Evolutionary conservation across 2,888 invertebrate genomes (phyloP).

Genomic region (Drosophila crucigera): DNA sequence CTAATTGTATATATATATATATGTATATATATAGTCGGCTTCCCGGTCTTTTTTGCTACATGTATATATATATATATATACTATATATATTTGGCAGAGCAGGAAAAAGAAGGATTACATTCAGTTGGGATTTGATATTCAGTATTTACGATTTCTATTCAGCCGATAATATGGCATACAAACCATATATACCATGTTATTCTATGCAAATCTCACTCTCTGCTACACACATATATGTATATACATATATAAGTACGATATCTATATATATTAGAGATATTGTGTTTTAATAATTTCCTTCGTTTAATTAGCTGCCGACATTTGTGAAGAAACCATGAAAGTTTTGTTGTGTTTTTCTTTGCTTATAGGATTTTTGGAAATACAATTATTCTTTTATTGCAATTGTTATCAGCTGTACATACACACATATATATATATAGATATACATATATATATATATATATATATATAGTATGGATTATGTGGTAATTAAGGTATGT

Average conservation of each 20-base stretch:
- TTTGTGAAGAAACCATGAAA: slow-evolving; percentile 76
- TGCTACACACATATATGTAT: slow-evolving; percentile 12
- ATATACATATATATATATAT: slow-evolving; percentile 6
- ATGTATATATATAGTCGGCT: slow-evolving; percentile 24
- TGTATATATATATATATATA: slow-evolving; percentile 1
- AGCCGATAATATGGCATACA: slow-evolving; percentile 14
- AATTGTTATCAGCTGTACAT: slow-evolving; percentile 20
- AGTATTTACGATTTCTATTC: slow-evolving; percentile 14
- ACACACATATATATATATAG: not conserved
- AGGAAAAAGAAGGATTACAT: slow-evolving; percentile 34
- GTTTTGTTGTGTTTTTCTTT: slow-evolving; percentile 32
- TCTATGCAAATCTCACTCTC: slow-evolving; percentile 39
- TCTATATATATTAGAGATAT: slow-evolving; percentile 34
- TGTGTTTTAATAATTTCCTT: slow-evolving; percentile 27
- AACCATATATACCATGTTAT: slow-evolving; percentile 16
- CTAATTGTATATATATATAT: slow-evolving; percentile 34
- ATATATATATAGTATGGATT: slow-evolving; percentile 19
- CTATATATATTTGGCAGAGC: slow-evolving; percentile 48
- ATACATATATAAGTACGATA: slow-evolving; percentile 8
- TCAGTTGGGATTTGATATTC: slow-evolving; percentile 41
- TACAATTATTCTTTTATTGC: slow-evolving; percentile 48
- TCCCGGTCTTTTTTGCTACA: slow-evolving; percentile 10
- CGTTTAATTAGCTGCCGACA: slow-evolving; percentile 61
- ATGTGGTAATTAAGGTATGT: slow-evolving; percentile 26
- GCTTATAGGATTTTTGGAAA: slow-evolving; percentile 31